phyloP scores from a whole-genome alignment of 2,113 vertebrate species.

The Chinchilla lanigera region DNA sequence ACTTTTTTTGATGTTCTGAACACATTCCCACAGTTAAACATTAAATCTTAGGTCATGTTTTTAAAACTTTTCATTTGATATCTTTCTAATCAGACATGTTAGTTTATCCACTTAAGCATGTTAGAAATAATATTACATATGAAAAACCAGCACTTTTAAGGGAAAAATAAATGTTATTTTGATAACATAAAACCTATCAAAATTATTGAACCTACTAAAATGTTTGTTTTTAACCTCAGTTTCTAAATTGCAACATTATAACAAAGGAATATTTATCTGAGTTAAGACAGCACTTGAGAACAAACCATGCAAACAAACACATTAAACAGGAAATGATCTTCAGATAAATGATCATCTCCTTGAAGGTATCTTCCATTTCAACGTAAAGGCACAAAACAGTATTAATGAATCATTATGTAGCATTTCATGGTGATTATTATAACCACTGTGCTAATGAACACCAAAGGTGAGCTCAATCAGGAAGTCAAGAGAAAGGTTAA shows the following conservation, averaged over 20 bases:
- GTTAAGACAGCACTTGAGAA: not conserved
- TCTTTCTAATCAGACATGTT: not conserved
- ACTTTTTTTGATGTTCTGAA: not conserved
- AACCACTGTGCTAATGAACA: conserved; percentile 44
- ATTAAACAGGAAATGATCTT: not conserved
- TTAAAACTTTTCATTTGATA: conserved; percentile 7
- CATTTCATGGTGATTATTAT: conserved; percentile 36
- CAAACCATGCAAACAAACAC: conserved; percentile 18
- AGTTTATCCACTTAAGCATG: not conserved
- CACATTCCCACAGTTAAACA: not conserved
- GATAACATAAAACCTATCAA: not conserved
- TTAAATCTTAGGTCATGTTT: not conserved
- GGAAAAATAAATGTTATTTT: not conserved
- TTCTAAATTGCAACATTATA: not conserved
- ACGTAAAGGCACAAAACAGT: not conserved
- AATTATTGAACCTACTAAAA: not conserved
- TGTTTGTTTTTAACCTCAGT: not conserved
- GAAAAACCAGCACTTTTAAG: not conserved
- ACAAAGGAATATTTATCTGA: not conserved
- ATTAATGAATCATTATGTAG: conserved; percentile 37
- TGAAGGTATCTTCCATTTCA: conserved; percentile 38
- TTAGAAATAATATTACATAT: not conserved
- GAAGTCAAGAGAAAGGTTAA: conserved; percentile 54
- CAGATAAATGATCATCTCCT: conserved; percentile 39
- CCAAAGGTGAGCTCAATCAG: conserved; percentile 56